These are phyloP conservation scores for Drosophila guanche DNA, from an alignment of 1,140 invertebrate genomes.

Conservation along the genomic window DNA sequence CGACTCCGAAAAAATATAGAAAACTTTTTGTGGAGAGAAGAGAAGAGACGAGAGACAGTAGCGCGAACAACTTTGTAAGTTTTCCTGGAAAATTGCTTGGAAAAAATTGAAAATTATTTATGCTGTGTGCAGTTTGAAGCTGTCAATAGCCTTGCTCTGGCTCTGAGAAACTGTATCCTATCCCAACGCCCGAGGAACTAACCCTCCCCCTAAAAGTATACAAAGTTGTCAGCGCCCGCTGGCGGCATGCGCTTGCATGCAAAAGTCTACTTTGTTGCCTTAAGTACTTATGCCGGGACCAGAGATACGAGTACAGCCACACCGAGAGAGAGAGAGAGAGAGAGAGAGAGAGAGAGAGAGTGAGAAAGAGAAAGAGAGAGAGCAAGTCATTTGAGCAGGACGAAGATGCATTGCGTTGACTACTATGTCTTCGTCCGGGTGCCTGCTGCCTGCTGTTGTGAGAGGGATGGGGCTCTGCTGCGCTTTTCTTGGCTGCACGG, in stretches of 20 bases:
- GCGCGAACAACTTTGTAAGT: slow-evolving; percentile 69
- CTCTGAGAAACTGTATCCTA: background rate
- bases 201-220: slow-evolving; percentile 36
- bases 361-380: slow-evolving; percentile 3
- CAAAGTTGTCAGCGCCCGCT: slow-evolving; percentile 67
- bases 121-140: slow-evolving; percentile 71
- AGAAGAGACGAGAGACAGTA: slow-evolving; percentile 9
- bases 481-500: slow-evolving; percentile 68
- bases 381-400: slow-evolving; percentile 35
- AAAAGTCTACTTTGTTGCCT: slow-evolving; percentile 80
- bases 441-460: background rate
- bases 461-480: slow-evolving; percentile 41
- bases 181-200: no score
- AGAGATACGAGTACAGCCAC: slow-evolving; percentile 22
- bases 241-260: slow-evolving; percentile 78
- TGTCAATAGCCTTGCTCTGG: slow-evolving; percentile 64
- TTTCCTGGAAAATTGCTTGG: slow-evolving; percentile 73
- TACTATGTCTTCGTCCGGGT: slow-evolving; percentile 48
- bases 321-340: background rate
- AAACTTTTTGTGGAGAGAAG: slow-evolving; percentile 27
- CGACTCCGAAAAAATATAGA: slow-evolving; percentile 29
- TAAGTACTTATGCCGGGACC: slow-evolving; percentile 75
- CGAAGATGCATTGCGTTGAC: slow-evolving; percentile 52
- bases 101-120: slow-evolving; percentile 81
- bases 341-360: background rate